Base-by-base conservation (phyloP, 2,888 invertebrate genomes). In the Trichogramma evanescens region DNA sequence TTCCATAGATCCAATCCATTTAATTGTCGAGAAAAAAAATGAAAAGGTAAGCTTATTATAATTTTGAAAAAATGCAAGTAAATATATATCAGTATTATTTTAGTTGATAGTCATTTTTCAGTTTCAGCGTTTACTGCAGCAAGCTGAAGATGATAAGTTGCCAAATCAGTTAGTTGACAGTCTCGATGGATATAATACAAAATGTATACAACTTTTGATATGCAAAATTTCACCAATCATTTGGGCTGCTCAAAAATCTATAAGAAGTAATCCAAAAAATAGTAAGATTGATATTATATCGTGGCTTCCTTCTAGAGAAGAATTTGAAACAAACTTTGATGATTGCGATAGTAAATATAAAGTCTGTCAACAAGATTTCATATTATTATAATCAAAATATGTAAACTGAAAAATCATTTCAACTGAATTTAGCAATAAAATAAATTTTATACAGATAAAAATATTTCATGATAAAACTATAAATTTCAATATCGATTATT, bases 181-280 rank as follows among this genome's bases (percentile, higher is more conserved):
- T 64, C 80, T 89, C 54, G 77, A 82, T 4, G 80, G 80, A 10
- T 79, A 84, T 62, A 86, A 89, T 67, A 86, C 84, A 0, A 85
- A 85, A 55, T 91, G 91, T 68, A 80, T 90, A 3, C 84, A 86
- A 69, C 78, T 89, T 42, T 76, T 93, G 43, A 79, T 91, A 63
- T 93, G 93, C 73, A 91, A 91, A 79, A 83, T 84, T 64, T 83
- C 88, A 0, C 91, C 91, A 0, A 84, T 91, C 63, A 84, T 93
- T 63, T 82, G 83, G 79, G 86, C 86, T 66, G 90, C 91, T 84
- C 92, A 93, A 71, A 81, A 82, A 60, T 84, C 87, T 0, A 79
- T 90, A 60, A 81, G 74, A 74, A 67, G 71, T 63, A 63, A 71
- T 63, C 68, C 71, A 48, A 10, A 65, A 64, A 59, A 56, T 57